Evolutionary conservation across 2,888 invertebrate species (phyloP), one percentile per base, ranked within the genome.

Genomic region (Synergus umbraculus): DNA sequence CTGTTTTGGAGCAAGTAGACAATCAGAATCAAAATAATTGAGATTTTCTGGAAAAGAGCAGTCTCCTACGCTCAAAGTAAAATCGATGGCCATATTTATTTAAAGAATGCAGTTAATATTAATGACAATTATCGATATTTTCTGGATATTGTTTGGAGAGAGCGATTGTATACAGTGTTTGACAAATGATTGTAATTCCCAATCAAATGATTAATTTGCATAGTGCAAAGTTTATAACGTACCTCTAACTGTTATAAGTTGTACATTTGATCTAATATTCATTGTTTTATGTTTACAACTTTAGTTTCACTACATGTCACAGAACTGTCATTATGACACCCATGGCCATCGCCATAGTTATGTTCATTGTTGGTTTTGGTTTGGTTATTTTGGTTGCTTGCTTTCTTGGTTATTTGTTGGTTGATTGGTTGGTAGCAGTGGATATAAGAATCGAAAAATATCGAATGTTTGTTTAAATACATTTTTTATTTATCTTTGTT

Each of bases 241-340:
- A 69, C 69, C 46, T 69, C 69, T 49, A 69, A 69, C 69, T 49
- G 46, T 69, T 69, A 15, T 78, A 82, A 77, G 81, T 73, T 78
- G 81, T 80, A 83, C 84, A 86, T 83, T 78, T 78, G 80, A 82
- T 54, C 77, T 87, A 83, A 83, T 80, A 85, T 81, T 86, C 87
- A 86, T 86, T 81, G 78, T 82, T 86, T 82, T 82, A 41, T 83
- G 83, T 82, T 85, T 86, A 82, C 85, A 84, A 84, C 82, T 81
- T 77, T 58, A 84, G 44, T 67, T 67, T 67, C 18, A 22, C 67
- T 46, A 44, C 69, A 22, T 37, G 64, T 54, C 54, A n/a, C 54
- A 54, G 54, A 54, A 54, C 64, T 64, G 64, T 64, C 64, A 64
- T 64, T 37, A 37, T 37, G 64, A 69, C 69, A 69, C 66, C 66